Conservation (phyloP, 2,113 vertebrate species). For the Sarotherodon lohbergeri region DNA sequence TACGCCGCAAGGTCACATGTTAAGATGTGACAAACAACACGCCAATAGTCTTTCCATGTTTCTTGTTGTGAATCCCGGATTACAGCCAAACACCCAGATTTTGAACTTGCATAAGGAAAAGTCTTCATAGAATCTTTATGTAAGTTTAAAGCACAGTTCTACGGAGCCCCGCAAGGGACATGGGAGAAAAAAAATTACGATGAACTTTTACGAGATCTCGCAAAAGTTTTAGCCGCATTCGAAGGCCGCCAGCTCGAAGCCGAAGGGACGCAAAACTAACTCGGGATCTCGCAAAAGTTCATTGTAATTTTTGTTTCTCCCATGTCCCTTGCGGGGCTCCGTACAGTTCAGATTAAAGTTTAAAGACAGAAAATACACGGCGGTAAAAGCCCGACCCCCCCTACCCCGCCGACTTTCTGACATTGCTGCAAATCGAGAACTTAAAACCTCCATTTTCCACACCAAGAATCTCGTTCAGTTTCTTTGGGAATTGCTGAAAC, state of each 20-base stretch:
- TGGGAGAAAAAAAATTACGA: no score
- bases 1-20: background rate
- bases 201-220: no score
- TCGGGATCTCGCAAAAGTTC: no score
- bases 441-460: background rate
- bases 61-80: background rate
- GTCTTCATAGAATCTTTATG: background rate
- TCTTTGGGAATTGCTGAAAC: background rate
- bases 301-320: no score
- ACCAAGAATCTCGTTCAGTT: background rate
- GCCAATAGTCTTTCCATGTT: background rate
- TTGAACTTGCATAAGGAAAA: background rate
- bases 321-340: no score
- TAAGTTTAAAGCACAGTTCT: background rate
- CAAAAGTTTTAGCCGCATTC: no score
- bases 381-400: no score
- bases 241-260: no score
- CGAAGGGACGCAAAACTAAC: no score
- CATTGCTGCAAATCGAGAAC: background rate
- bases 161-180: no score
- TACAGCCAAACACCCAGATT: background rate
- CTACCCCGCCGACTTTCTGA: accelerated
- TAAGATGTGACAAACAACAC: background rate
- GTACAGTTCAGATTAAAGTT: background rate
- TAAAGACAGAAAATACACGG: background rate